Base-by-base conservation (phyloP, 2,113 vertebrate genomes). In the Macaca fascicularis region DNA sequence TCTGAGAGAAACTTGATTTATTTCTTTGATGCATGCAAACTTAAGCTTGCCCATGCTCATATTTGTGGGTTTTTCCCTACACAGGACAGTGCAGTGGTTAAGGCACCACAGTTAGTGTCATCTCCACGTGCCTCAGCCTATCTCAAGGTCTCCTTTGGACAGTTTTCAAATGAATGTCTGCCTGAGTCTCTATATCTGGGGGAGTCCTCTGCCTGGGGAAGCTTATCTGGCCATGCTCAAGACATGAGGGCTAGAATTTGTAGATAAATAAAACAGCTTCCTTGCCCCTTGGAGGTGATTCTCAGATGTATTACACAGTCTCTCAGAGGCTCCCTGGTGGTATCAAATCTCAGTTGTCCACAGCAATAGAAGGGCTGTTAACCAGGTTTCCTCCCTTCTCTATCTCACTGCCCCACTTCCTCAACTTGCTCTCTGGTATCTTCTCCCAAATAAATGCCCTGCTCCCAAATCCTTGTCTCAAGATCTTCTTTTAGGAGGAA, bases 51-150 rank as follows among this genome's bases (percentile, higher is more conserved):
- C 11, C 5, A 61, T 11, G 10, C 48, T 74, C 30, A 27, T 70
- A 48, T 35, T 27, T 55, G n/a, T 82, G 67, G 2, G 3, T 22
- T 78, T 64, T 35, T 23, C 1, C 2, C 4, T 23, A 22, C 40
- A 12, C 1, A 8, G 70, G 16, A 25, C 8, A 35, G 10, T 22
- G 10, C 2, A 5, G 3, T 55, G 12, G 9, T 30, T 30, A 59
- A 61, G 25, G 22, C 0, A 17, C 38, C 2, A 30, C 55, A 40
- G 14, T 20, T 50, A 3, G 8, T 85, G 22, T 25, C 1, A 64
- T 64, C 27, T 64, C 61, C 11, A 13, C 5, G 13, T 30, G 27
- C 27, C 61, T 64, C 61, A 64, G 12, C 16, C 40, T 23, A 8
- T 20, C 9, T 61, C 0, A 2, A 64, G 7, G 22, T 76, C 27